Base-by-base conservation (phyloP, 1,140 invertebrate species). In the Ips nitidus region DNA sequence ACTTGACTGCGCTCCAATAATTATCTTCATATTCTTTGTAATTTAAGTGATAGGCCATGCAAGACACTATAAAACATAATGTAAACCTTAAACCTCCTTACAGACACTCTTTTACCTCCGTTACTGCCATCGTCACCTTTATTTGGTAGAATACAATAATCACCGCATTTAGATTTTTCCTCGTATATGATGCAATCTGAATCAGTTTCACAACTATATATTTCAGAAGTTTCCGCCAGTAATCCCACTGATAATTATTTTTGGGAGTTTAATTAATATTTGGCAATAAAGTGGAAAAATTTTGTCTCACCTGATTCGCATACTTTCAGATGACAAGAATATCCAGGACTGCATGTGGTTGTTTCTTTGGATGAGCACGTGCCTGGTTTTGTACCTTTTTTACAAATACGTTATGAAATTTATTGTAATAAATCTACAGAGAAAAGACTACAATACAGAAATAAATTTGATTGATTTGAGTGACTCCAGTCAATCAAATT, bases 11-110 rank as follows among this genome's bases (percentile, higher is more conserved):
- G 3, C 63, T 68, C 55, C 57, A 74, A n/a, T 53, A 68, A 22
- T 41, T 68, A 40, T 70, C 22, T n/a, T 52, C 8, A 50, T 63
- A 74, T 37, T 66, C 64, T 5, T 47, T 41, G 0, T 63, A 47
- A 37, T 72, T 70, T 3, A 68, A 65, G 38, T 74, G 71, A 65
- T 74, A 74, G 3, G 68, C 59, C 73, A 74, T 74, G 52, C 73
- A 74, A 8, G 50, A 39, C 4, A 56, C 66, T 69, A 41, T 3
- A 73, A 60, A 58, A 36, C 2, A 36, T 22, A 56, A 37, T 56
- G 0, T 4, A 38, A 1, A 7, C 42, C n/a, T 22, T 6, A 56
- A 22, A 22, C 7, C 42, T 45, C 8, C 8, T 56, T 7, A 40
- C 5, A 43, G 1, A 52, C 52, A 52, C 52, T 42, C 42, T 38